Evolutionary conservation across 2,113 vertebrate genomes (phyloP).

Genomic region (Asarcornis scutulata): DNA sequence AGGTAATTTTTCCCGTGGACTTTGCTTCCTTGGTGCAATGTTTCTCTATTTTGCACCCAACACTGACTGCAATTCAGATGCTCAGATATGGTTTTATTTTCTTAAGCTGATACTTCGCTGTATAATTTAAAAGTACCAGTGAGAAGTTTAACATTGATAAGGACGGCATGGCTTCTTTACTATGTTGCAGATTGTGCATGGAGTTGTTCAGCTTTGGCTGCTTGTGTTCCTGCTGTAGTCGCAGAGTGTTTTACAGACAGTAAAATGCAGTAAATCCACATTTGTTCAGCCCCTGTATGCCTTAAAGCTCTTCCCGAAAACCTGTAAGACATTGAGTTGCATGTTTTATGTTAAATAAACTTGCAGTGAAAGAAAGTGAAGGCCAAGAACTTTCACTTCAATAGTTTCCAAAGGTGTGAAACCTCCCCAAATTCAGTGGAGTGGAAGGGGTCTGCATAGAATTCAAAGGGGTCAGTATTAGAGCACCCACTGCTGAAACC

Average conservation of each 20-base stretch:
- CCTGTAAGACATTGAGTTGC: not conserved
- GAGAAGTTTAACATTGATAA: not conserved
- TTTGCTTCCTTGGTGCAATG: not conserved
- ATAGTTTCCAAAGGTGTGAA: conserved; percentile 37
- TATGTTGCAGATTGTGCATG: not conserved
- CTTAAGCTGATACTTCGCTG: not conserved
- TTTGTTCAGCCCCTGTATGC: not conserved
- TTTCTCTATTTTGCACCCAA: not conserved
- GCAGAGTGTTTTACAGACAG: not conserved
- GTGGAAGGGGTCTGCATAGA: not conserved
- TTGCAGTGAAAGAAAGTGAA: not conserved
- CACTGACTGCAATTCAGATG: not conserved
- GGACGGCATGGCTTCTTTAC: not conserved
- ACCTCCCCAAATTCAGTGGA: conserved; percentile 6
- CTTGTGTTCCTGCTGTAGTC: not conserved
- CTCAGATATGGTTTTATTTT: not conserved
- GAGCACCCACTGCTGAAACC: not conserved
- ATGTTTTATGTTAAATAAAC: not conserved
- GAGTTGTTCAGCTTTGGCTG: not conserved
- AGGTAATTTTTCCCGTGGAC: not conserved
- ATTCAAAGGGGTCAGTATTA: not conserved
- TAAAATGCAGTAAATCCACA: not conserved
- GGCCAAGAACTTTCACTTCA: conserved; percentile 2
- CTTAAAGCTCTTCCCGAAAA: not conserved
- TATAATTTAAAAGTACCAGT: not conserved